Conservation (phyloP, 2,888 invertebrate genomes). For the Lycocerus yunnanus region DNA sequence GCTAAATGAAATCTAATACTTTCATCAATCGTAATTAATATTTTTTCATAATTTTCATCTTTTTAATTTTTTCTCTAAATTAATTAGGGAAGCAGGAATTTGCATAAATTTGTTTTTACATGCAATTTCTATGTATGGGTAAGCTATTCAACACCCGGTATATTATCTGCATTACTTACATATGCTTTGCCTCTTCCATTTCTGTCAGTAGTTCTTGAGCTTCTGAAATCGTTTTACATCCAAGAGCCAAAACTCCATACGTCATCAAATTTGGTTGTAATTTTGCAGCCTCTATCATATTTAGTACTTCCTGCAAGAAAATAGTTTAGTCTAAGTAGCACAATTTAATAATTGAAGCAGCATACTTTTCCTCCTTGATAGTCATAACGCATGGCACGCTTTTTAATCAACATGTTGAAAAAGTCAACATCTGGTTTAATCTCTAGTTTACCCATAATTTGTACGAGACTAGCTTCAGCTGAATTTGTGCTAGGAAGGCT, state of each 20-base stretch:
- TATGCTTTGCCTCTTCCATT: constrained; percentile 69
- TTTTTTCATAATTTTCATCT: no score
- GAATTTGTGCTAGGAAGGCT: constrained; percentile 67
- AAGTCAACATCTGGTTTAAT: constrained; percentile 78
- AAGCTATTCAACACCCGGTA: no score
- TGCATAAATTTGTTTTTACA: no score
- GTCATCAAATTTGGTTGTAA: constrained; percentile 77
- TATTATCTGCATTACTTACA: constrained; percentile 54
- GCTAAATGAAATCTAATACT: no score
- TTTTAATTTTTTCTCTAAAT: no score
- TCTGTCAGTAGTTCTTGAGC: constrained; percentile 69
- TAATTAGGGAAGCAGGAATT: no score
- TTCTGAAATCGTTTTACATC: constrained; percentile 69
- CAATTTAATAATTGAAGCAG: constrained; percentile 50
- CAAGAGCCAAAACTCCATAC: constrained; percentile 82
- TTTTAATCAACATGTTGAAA: constrained; percentile 85
- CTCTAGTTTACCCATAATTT: constrained; percentile 62
- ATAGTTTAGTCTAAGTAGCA: background rate
- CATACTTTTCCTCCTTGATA: constrained; percentile 70
- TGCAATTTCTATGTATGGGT: no score
- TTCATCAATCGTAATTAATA: no score
- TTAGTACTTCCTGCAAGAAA: constrained; percentile 60
- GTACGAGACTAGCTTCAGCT: constrained; percentile 72
- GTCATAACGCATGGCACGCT: constrained; percentile 71
- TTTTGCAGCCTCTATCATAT: constrained; percentile 60